Evolutionary conservation across 1,140 invertebrate species (phyloP).

Genomic region (Listronotus oregonensis): DNA sequence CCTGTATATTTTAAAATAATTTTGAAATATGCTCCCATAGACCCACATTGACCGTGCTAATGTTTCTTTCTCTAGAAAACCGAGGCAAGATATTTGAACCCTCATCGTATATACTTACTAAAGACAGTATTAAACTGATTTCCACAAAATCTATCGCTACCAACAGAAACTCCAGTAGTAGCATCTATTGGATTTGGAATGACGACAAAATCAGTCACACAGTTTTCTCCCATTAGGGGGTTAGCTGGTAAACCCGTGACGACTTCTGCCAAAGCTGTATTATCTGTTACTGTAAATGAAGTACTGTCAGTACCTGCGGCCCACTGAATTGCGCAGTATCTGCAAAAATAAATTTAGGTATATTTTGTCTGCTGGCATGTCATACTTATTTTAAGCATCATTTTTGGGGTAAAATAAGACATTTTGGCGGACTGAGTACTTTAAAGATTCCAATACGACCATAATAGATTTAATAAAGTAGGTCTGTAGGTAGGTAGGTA

Average conservation of each 20-base stretch:
- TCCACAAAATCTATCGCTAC: conserved; percentile 75
- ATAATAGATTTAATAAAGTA: no score
- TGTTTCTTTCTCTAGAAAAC: no score
- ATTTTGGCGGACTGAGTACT: no score
- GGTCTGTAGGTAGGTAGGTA: no score
- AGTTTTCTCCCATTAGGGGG: conserved; percentile 47
- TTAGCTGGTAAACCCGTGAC: conserved; percentile 51
- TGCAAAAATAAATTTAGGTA: not conserved
- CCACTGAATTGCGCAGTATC: conserved; percentile 70
- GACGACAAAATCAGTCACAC: conserved; percentile 74
- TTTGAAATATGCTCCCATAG: no score
- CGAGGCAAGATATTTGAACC: no score
- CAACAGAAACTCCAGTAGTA: conserved; percentile 51
- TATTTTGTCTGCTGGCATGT: no score
- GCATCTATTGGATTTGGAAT: conserved; percentile 69
- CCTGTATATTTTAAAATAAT: no score
- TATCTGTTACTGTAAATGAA: conserved; percentile 73
- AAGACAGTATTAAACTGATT: conserved; percentile 68
- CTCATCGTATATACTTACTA: conserved; percentile 64
- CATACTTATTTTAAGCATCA: no score
- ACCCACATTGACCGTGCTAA: no score
- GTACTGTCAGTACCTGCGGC: conserved; percentile 59
- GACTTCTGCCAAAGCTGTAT: conserved; percentile 49
- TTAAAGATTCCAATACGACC: no score
- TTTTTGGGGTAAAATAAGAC: no score